Conservation (phyloP, 92 coral and sea anemone species). For the Desmophyllum pertusum region DNA sequence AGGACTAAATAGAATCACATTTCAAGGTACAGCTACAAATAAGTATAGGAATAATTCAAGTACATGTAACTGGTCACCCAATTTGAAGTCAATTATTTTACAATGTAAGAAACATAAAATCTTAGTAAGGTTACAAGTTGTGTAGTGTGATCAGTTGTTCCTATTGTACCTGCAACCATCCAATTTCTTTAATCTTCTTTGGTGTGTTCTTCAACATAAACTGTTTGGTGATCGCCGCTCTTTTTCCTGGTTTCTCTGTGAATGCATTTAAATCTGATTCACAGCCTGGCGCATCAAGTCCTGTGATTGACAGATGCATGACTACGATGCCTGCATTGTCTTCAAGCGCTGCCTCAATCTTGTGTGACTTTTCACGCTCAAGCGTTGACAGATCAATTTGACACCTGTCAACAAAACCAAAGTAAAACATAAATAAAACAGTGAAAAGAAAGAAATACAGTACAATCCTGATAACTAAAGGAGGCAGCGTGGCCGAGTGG, state of each 20-base stretch:
- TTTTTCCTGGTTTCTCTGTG: constrained; percentile 78
- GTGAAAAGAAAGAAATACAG: not conserved
- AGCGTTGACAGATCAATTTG: constrained; percentile 88
- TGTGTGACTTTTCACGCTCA: constrained; percentile 93
- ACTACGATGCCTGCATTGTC: constrained; percentile 91
- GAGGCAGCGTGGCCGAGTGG: no score
- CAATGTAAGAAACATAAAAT: no score
- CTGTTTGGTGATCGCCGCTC: constrained; percentile 70
- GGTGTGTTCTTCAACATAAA: constrained; percentile 81
- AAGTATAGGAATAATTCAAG: not conserved
- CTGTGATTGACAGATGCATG: constrained; percentile 92
- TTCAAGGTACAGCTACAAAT: not conserved
- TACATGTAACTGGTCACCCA: no score
- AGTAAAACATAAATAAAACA: not conserved
- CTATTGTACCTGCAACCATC: constrained; percentile 87
- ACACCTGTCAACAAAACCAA: constrained; percentile 63
- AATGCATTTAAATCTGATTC: constrained; percentile 86
- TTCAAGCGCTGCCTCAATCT: constrained; percentile 95
- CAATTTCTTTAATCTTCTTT: constrained; percentile 94
- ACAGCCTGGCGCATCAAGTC: constrained; percentile 84
- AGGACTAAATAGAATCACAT: not conserved
- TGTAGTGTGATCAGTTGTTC: not conserved
- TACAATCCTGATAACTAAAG: no score
- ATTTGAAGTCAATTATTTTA: no score
- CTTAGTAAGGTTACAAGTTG: no score